Percentiles rank a stretch among this genome's conserved stretches.
These are phyloP conservation scores for Arenaria interpres DNA, from an alignment of 2,113 vertebrate genomes.

Conservation along the genomic window DNA sequence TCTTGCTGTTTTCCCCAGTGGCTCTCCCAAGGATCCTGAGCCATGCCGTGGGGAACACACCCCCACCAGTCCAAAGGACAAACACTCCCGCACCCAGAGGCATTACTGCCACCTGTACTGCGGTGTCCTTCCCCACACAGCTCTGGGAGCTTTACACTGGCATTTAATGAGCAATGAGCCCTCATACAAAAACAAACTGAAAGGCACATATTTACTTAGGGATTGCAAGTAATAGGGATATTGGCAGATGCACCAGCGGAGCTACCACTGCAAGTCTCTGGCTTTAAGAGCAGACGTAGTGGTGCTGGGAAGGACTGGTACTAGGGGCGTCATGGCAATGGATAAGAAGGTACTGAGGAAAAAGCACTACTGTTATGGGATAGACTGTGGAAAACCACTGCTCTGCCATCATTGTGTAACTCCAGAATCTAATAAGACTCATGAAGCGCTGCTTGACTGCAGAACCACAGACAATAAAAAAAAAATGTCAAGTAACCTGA, in stretches of 20 bases:
- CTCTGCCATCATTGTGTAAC: background rate
- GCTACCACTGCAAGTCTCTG: background rate
- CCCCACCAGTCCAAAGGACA: background rate
- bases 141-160: background rate
- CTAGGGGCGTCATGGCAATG: background rate
- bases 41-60: background rate
- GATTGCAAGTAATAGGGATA: background rate
- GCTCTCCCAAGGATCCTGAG: background rate
- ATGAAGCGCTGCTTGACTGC: background rate
- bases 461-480: background rate
- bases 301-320: background rate
- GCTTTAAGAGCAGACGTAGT: background rate
- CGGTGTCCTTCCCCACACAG: background rate
- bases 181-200: background rate
- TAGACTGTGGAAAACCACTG: background rate
- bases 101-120: background rate
- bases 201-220: background rate
- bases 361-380: background rate
- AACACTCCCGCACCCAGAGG: background rate
- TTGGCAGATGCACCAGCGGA: background rate
- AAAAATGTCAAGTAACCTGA: background rate
- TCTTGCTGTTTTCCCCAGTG: background rate
- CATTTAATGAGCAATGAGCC: background rate
- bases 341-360: background rate
- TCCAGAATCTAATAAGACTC: background rate